Evolutionary conservation across 2,113 vertebrate species (phyloP), one percentile per base, ranked within the genome.

Genomic region (Lepisosteus oculatus): DNA sequence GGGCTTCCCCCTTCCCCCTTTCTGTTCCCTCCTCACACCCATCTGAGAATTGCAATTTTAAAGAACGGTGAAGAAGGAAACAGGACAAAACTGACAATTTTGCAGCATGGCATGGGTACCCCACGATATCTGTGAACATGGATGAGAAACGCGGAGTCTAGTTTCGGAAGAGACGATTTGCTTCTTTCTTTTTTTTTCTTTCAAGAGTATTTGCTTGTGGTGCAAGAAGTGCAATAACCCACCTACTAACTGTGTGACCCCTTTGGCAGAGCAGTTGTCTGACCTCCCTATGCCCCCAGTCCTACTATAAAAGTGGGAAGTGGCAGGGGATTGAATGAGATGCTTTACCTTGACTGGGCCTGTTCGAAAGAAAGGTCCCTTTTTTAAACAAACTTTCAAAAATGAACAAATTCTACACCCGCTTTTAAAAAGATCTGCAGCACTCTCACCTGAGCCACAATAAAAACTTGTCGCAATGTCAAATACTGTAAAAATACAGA

Each of bases 11-110:
- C 63, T 29, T 51, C 59, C 11, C 61, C 9, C 8, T 71, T 42
- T 64, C 61, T 56, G 59, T 62, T 56, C 43, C 63, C 56, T 54
- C 17, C 61, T 68, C 43, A 63, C 61, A 55, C 66, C 71, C 74
- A 67, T 76, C 47, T 54, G 59, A 69, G 65, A 43, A 29, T 29
- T 29, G 29, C 29, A 29, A 55, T 63, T 68, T 59, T 62, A 43
- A 68, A 72, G 64, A 72, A 65, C 43, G 42, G 3, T 1, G 66
- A 68, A 55, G 15, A 65, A 65, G 29, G 14, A 42, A 42, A 59
- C 29, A 29, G 29, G 29, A 29, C 29, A 29, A 29, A 29, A 29
- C 4, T 59, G 57, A 6, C 5, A 59, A 59, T 3, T 5, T n/a
- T 59, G 57, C 57, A 29, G 29, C 57, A 3, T n/a, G 57, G 57